Evolutionary conservation across 1,140 invertebrate species (phyloP), one percentile per base, ranked within the genome.

Genomic region (Aphelinus certus): DNA sequence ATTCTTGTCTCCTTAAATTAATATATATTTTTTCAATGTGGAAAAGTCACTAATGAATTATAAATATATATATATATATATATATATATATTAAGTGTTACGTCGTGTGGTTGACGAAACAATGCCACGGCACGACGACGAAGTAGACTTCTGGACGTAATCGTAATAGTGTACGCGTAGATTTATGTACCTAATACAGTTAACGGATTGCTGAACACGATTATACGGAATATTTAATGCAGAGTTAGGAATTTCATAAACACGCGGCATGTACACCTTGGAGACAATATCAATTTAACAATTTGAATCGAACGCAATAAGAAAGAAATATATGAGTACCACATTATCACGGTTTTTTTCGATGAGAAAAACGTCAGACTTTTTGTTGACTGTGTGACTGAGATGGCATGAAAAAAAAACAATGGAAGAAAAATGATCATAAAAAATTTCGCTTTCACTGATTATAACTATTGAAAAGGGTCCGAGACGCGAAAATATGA

Each of bases 1-100:
- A 78, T 82, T 71, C 75, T 80, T 81, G 78, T 81, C 79, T 77
- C 78, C 61, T 79, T 79, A 79, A 82, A 84, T 82, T 81, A 73
- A 83, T 78, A 83, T 84, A 84, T 85, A 85, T 86, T 85, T 86
- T 85, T 85, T 84, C 85, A 85, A 85, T 84, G 83, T 83, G 77
- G 82, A 63, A 70, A 63, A 63, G 9, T 71, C 69, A 71, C 69
- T 71, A 49, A 43, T 63, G 69, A 71, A 71, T 45, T 71, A 73
- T 77, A 72, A 57, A 78, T 71, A 76, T 49, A 73, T 26, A 26
- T 26, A 26, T 26, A 26, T 26, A 26, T 26, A 26, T 26, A 26
- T 26, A 26, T 73, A 77, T 49, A 78, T 69, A 76, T 42, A 71
- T 53, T 72, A 73, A 42, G 67, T 68, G 48, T 48, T 51, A 62